phyloP scores from a whole-genome alignment of 2,113 vertebrate genomes.

The Telmatochromis sp. region DNA sequence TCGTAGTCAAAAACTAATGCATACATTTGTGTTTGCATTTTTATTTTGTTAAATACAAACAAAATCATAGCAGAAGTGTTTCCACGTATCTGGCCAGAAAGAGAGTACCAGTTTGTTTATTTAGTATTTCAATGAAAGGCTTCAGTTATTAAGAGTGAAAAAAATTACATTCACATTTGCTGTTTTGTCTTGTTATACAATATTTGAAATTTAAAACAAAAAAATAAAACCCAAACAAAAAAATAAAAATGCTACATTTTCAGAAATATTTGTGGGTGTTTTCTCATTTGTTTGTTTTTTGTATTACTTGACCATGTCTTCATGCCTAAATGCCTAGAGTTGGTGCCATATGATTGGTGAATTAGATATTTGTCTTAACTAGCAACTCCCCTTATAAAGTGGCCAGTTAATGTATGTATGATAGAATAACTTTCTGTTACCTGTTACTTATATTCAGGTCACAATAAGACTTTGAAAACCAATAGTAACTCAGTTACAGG shows the following conservation, averaged over 20 bases:
- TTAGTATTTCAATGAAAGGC: neutral
- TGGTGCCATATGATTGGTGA: accelerated
- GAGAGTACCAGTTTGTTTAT: neutral
- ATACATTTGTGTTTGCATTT: neutral
- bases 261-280: neutral
- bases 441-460: neutral
- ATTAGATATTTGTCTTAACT: neutral
- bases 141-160: neutral
- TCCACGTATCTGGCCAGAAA: neutral
- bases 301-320: neutral
- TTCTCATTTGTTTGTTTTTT: neutral
- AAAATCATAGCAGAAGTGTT: neutral
- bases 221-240: neutral
- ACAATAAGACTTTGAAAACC: neutral
- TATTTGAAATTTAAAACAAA: neutral
- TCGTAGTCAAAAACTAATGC: neutral
- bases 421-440: neutral
- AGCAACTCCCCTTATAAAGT: accelerated
- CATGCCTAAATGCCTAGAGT: neutral
- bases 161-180: neutral
- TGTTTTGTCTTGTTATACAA: neutral
- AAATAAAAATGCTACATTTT: neutral
- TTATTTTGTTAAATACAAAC: neutral
- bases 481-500: neutral
- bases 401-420: neutral